Conservation (phyloP, 2,113 vertebrate species). For the Phylloscopus trochilus region DNA sequence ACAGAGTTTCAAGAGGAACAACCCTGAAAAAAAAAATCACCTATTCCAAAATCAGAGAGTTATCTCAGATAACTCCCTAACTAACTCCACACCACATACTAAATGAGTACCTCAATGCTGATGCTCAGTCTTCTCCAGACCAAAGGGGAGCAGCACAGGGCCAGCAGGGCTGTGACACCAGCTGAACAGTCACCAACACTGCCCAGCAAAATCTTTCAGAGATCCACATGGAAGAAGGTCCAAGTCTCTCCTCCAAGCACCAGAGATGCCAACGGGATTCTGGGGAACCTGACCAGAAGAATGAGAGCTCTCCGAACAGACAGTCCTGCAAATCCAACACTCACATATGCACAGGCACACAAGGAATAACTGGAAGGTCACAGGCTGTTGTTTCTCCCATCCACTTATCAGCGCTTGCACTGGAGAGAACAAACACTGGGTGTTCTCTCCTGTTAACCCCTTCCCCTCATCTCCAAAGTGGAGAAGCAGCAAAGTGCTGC, state of each 20-base stretch:
- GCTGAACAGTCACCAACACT: background rate
- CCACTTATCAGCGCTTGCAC: conserved; percentile 31
- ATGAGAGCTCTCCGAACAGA: background rate
- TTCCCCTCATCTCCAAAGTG: background rate
- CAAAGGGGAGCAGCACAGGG: background rate
- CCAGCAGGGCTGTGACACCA: background rate
- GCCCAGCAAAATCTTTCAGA: background rate
- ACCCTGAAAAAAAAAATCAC: background rate
- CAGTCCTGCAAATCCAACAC: background rate
- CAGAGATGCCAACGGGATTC: background rate
- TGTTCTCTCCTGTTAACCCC: conserved; percentile 26
- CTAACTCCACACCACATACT: background rate
- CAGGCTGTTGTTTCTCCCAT: conserved; percentile 31
- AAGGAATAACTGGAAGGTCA: conserved; percentile 42
- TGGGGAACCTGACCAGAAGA: background rate
- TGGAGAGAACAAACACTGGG: conserved; percentile 37
- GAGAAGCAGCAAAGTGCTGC: background rate
- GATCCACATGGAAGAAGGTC: background rate
- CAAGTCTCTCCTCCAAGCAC: background rate
- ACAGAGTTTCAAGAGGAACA: background rate
- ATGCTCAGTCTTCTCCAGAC: background rate
- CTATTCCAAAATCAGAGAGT: background rate
- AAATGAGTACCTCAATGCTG: background rate
- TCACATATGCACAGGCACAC: background rate
- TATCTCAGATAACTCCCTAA: background rate